A percentile compares a stretch with the other conserved stretches of the same genome.
These are phyloP conservation scores for Paracyprichromis sp. DNA, from an alignment of 2,113 vertebrate species.

Conservation along the genomic window DNA sequence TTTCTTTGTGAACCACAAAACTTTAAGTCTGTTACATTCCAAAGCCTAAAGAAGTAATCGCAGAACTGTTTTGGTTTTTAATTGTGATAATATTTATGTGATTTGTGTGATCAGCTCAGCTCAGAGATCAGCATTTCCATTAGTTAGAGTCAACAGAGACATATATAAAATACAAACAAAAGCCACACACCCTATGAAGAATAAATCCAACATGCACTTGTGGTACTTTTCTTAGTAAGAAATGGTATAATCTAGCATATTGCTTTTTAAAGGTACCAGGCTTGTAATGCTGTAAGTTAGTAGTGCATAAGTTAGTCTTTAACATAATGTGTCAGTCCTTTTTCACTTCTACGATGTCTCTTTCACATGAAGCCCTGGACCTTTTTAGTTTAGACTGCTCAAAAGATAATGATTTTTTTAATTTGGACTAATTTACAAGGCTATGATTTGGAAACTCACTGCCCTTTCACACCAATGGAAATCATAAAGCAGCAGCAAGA, in stretches of 20 bases:
- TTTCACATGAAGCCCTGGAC: neutral
- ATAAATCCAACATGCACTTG: neutral
- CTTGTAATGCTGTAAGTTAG: neutral
- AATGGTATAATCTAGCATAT: neutral
- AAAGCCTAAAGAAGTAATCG: neutral
- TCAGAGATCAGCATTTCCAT: neutral
- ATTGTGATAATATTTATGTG: neutral
- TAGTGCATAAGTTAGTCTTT: neutral
- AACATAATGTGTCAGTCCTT: neutral
- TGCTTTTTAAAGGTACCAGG: neutral
- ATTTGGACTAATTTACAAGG: neutral
- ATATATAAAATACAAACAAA: neutral
- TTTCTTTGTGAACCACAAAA: neutral
- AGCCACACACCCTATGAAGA: neutral
- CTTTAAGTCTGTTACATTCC: neutral
- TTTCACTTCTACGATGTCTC: neutral
- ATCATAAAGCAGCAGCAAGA: neutral
- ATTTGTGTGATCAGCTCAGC: neutral
- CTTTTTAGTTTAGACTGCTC: neutral
- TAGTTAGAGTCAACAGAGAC: neutral
- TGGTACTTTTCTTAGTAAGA: neutral
- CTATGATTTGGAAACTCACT: neutral
- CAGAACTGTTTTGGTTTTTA: neutral
- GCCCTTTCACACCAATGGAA: neutral
- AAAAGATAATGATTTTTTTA: neutral